Evolutionary conservation across 23 tunicate genomes (phyloP).

Genomic region (Phallusia fumigata): DNA sequence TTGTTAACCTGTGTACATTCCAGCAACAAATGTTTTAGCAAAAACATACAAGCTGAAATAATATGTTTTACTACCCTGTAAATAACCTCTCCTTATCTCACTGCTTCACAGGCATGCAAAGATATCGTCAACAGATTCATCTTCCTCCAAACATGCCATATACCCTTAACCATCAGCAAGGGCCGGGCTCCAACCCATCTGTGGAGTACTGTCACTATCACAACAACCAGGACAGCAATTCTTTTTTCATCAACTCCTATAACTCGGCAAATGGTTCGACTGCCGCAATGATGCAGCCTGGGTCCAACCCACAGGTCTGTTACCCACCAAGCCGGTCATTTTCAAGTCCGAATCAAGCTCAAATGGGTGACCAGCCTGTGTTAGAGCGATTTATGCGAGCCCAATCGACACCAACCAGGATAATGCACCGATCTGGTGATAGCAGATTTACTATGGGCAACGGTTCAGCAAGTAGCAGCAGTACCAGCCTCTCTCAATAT

Average conservation of each 20-base stretch:
- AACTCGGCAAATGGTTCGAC: too few species aligned
- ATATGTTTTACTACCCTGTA: too few species aligned
- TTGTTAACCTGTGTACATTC: too few species aligned
- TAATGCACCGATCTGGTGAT: neutral
- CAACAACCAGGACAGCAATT: neutral
- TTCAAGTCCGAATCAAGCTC: too few species aligned
- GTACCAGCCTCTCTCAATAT: neutral
- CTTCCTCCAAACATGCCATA: neutral
- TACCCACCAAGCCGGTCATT: too few species aligned
- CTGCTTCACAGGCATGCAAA: neutral
- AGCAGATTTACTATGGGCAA: neutral
- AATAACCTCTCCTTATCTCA: too few species aligned
- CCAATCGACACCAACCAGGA: neutral
- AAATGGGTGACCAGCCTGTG: too few species aligned
- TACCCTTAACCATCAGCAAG: neutral
- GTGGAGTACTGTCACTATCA: conserved; percentile 4
- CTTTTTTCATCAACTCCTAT: neutral
- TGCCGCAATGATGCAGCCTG: too few species aligned
- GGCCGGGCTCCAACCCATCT: neutral
- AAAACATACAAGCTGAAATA: too few species aligned
- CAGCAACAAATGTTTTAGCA: too few species aligned
- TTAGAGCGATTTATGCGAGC: neutral
- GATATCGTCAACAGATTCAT: neutral
- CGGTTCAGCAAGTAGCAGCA: neutral
- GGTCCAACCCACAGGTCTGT: too few species aligned